Percentiles rank a stretch among this genome's conserved stretches.
These are phyloP conservation scores for Osedax frankpressi DNA, from an alignment of 2,888 invertebrate genomes.

Conservation along the genomic window DNA sequence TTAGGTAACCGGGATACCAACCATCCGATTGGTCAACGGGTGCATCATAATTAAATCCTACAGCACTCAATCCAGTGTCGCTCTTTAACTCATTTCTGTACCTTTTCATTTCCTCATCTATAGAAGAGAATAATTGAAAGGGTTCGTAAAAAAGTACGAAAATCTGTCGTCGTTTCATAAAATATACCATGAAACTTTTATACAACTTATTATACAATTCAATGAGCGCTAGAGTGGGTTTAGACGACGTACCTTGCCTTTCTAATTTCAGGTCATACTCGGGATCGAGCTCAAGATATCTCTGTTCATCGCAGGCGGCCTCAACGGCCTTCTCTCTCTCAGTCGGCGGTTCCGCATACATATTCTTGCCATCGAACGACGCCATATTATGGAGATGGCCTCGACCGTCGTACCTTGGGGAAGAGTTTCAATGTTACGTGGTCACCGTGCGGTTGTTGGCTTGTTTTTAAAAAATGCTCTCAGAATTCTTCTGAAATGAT, in stretches of 20 bases:
- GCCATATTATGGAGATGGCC: conserved; percentile 76
- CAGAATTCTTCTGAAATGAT: no score
- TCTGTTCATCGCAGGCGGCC: conserved; percentile 82
- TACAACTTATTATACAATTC: no score
- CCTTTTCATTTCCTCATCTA: neutral
- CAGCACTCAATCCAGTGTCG: neutral
- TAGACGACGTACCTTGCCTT: neutral
- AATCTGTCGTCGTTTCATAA: no score
- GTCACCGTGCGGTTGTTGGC: no score
- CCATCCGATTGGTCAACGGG: no score
- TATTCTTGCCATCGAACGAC: conserved; percentile 64
- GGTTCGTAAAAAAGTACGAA: no score
- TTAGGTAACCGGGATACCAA: no score
- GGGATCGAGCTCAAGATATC: conserved; percentile 69
- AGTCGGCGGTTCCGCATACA: conserved; percentile 54
- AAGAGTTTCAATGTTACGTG: no score
- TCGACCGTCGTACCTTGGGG: conserved; percentile 87
- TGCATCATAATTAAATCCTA: neutral
- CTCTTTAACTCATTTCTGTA: neutral
- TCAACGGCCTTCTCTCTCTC: conserved; percentile 69
- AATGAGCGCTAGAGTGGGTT: no score
- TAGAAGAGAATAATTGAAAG: neutral
- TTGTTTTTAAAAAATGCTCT: no score
- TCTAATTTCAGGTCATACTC: conserved; percentile 49
- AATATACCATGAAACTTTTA: no score